Evolutionary conservation across 2,797 vertebrate genomes (phyloP).

Genomic region (Acanthiza pusilla): DNA sequence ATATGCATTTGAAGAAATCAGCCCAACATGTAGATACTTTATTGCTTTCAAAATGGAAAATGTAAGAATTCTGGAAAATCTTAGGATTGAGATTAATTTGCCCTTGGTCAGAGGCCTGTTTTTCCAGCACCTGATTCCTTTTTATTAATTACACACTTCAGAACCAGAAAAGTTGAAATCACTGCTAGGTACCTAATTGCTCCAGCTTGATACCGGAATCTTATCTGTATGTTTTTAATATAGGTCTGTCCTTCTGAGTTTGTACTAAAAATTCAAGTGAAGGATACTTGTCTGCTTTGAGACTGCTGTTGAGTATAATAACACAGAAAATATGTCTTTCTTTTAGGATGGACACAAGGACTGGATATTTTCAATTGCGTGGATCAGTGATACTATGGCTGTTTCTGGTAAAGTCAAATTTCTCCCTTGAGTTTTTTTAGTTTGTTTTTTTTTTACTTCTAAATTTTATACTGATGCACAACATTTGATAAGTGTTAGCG

Average conservation of each 20-base stretch:
- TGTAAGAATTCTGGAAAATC: not conserved
- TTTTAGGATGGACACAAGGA: slow-evolving; percentile 94
- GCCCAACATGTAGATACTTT: not conserved
- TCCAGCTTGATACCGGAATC: not conserved
- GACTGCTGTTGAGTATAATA: not conserved
- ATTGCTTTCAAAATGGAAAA: not conserved
- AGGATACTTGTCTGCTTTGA: not conserved
- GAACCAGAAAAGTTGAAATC: not conserved
- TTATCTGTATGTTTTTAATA: not conserved
- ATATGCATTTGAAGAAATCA: not conserved
- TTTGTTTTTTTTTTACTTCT: not conserved
- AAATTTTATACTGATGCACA: not conserved
- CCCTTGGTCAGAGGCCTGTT: not conserved
- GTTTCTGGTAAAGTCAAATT: slow-evolving; percentile 85
- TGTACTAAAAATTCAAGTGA: not conserved
- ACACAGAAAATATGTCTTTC: not conserved
- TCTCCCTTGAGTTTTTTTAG: not conserved
- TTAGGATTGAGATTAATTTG: not conserved
- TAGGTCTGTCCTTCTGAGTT: not conserved
- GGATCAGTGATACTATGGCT: slow-evolving; percentile 98
- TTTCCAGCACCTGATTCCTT: not conserved
- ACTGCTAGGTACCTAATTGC: not conserved
- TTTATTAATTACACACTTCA: not conserved
- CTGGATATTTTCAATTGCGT: slow-evolving; percentile 99
- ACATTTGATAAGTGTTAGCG: not conserved